phyloP scores from a whole-genome alignment of 2,797 vertebrate genomes.

The Pseudopleuronectes americanus region DNA sequence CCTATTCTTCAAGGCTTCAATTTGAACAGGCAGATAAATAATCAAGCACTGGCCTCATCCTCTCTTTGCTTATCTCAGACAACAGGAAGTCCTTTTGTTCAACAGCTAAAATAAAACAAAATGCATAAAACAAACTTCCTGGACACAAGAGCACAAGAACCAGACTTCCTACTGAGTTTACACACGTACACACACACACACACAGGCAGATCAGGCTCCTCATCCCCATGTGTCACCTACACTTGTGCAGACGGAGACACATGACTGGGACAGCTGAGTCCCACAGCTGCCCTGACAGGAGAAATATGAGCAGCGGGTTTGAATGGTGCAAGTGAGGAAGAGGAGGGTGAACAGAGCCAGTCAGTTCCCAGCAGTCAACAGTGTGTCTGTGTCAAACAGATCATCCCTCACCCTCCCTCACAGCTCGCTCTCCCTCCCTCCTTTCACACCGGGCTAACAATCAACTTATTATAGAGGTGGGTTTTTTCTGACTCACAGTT shows the following conservation, averaged over 20 bases:
- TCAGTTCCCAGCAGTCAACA: too few relatives aligned
- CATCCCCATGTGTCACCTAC: conserved; percentile 55
- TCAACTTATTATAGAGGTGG: conserved; percentile 48
- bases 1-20: background rate
- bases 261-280: conserved; percentile 23
- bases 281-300: conserved; percentile 51
- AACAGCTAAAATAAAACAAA: conserved; percentile 1
- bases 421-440: background rate
- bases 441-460: conserved; percentile 39
- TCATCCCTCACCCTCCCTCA: background rate
- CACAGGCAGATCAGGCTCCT: background rate
- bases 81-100: background rate
- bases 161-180: background rate
- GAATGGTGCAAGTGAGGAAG: conserved; percentile 14
- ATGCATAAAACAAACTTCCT: background rate
- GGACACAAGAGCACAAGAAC: background rate
- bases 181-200: background rate
- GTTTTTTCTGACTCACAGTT: conserved; percentile 32
- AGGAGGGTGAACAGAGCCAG: background rate
- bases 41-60: background rate
- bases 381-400: background rate
- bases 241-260: conserved; percentile 54
- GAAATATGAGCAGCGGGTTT: conserved; percentile 31
- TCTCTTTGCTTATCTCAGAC: background rate
- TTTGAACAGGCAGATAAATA: background rate